Percentiles rank a stretch among this genome's conserved stretches.
phyloP scores from a whole-genome alignment of 1,140 invertebrate species.

The Drosophila tsacasi region DNA sequence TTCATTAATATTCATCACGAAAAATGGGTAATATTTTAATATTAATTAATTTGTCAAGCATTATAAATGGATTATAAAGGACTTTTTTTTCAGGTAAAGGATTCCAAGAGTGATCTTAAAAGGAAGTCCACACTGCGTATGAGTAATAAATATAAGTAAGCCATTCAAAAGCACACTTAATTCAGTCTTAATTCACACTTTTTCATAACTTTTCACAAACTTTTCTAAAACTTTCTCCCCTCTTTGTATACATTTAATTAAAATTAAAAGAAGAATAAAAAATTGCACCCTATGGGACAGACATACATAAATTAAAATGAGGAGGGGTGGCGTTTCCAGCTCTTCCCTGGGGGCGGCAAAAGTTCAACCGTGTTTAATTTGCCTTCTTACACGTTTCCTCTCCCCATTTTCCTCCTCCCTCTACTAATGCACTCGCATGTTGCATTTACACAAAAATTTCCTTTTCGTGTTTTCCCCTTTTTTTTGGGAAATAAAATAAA shows the following conservation, averaged over 20 bases:
- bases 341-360: slow-evolving; percentile 14
- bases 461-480: slow-evolving; percentile 30
- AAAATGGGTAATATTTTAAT: background rate
- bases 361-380: slow-evolving; percentile 60
- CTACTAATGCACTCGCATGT: slow-evolving; percentile 42
- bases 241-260: slow-evolving; percentile 1
- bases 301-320: slow-evolving; percentile 50
- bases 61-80: too few relatives aligned
- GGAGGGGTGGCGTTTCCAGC: background rate
- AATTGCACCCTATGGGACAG: slow-evolving; percentile 28
- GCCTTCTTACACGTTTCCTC: slow-evolving; percentile 44
- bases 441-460: slow-evolving; percentile 58
- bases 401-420: background rate
- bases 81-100: background rate
- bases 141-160: background rate
- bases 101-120: background rate
- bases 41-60: background rate
- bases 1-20: slow-evolving; percentile 31
- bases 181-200: background rate
- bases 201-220: background rate
- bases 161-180: background rate
- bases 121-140: background rate
- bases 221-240: background rate
- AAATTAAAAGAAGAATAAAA: background rate
- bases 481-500: slow-evolving; percentile 17